Evolutionary conservation across 2,113 vertebrate genomes (phyloP), one percentile per base, ranked within the genome.

Genomic region (Alethe castanea): DNA sequence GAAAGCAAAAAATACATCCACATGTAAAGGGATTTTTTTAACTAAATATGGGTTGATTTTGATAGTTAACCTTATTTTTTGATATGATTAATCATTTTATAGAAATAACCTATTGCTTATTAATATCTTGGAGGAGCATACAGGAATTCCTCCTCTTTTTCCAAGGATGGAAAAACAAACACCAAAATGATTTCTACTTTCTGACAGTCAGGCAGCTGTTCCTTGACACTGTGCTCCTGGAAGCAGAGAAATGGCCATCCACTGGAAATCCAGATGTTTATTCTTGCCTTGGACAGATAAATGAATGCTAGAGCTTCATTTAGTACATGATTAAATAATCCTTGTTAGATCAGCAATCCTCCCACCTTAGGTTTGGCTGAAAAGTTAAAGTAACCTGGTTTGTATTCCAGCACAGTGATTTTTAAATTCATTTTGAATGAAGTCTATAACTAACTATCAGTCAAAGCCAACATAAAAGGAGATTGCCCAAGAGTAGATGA

Each of bases 381-480:
- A 86, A 83, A 42, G 59, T 48, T 64, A 3, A 74, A 91, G 88
- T 81, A 80, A 95, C 86, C 72, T 47, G 54, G 52, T 90, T 91
- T 92, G 19, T 54, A 91, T 71, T 70, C 26, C 13, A 72, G 33
- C 45, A 52, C 29, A 60, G 62, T 18, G 64, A 72, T 81, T 77
- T 81, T 88, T 57, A 81, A 81, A 90, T 85, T 72, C 28, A 14
- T 88, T 92, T 85, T 84, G 81, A 91, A 78, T 38, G 31, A 59
- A 71, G 73, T 38, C 47, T 86, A n/a, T 36, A 88, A 53, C 67
- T 74, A 90, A 61, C 89, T 90, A 94, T 91, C 90, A 92, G 19
- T 91, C 92, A 93, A 83, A 91, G 8, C 40, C 71, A 86, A 45
- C 94, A 96, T 62, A 95, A 96, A 92, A 94, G 62, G 78, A 92